A percentile compares a stretch with the other conserved stretches of the same genome.
These are phyloP conservation scores for Caretta caretta DNA, from an alignment of 2,113 vertebrate species.

Conservation along the genomic window DNA sequence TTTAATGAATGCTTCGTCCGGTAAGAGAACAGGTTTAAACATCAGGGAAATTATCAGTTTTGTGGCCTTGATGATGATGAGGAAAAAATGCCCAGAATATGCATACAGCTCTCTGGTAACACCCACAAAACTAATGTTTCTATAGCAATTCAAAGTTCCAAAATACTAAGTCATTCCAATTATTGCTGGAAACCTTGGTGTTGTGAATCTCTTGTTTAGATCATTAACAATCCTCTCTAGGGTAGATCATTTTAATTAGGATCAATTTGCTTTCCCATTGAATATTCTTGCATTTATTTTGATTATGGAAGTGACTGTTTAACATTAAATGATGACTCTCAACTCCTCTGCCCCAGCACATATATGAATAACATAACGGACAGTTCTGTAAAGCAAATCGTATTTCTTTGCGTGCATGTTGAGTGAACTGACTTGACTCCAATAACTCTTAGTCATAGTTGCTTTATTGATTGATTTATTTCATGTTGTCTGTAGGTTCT, in stretches of 20 bases:
- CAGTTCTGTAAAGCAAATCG: background rate
- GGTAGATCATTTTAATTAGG: background rate
- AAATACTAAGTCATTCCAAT: background rate
- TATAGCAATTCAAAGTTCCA: background rate
- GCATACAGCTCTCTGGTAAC: background rate
- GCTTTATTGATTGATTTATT: background rate
- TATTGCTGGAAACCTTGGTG: background rate
- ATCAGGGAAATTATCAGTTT: background rate
- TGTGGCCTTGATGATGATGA: background rate
- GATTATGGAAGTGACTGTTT: background rate
- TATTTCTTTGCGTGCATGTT: conserved; percentile 11
- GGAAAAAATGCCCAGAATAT: background rate
- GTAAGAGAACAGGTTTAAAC: background rate
- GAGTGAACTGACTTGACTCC: background rate
- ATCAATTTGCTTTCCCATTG: background rate
- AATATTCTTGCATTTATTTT: background rate
- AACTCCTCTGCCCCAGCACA: background rate
- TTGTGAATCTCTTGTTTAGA: background rate
- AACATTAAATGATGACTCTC: background rate
- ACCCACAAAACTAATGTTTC: background rate
- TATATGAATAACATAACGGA: background rate
- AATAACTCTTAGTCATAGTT: background rate
- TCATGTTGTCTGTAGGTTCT: conserved; percentile 84
- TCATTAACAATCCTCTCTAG: background rate
- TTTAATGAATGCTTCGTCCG: background rate